These are phyloP conservation scores for Lobophora halterata DNA, from an alignment of 2,888 invertebrate species.

Conservation along the genomic window DNA sequence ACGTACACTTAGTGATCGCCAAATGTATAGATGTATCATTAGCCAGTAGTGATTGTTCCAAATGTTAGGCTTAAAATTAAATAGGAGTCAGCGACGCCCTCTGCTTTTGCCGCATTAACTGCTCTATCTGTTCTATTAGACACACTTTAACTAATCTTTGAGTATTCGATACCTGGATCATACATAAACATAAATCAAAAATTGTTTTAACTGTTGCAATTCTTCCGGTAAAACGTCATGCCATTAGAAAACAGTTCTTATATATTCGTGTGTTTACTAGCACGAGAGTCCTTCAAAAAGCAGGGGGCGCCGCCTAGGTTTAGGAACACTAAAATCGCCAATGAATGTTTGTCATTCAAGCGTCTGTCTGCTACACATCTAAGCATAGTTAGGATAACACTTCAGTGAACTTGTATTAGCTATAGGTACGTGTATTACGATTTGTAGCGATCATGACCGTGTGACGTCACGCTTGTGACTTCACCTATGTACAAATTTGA, in stretches of 20 bases:
- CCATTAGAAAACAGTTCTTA: too few species aligned
- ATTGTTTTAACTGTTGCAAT: conserved; percentile 12
- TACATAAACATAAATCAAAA: too few species aligned
- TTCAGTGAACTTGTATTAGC: conserved; percentile 68
- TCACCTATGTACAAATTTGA: conserved; percentile 68
- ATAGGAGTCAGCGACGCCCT: conserved; percentile 60
- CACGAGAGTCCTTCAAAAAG: too few species aligned
- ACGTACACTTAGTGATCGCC: conserved; percentile 75
- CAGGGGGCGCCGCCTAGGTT: conserved; percentile 45
- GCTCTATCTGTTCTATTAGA: conserved; percentile 8
- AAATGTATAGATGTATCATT: conserved; percentile 78
- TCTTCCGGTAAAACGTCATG: too few species aligned
- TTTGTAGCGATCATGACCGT: conserved; percentile 44
- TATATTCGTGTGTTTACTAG: too few species aligned
- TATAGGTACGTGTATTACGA: conserved; percentile 47
- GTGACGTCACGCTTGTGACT: conserved; percentile 13
- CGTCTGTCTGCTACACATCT: conserved; percentile 59
- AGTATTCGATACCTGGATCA: too few species aligned
- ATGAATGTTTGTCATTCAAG: conserved; percentile 55
- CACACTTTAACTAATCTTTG: conserved; percentile 12
- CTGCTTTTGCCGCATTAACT: conserved; percentile 33
- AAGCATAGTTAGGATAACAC: conserved; percentile 68
- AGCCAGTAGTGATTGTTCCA: conserved; percentile 78
- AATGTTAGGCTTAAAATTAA: conserved; percentile 76
- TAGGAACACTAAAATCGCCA: conserved; percentile 65